Percentiles rank a stretch among this genome's conserved stretches.
phyloP scores from a whole-genome alignment of 2,113 vertebrate genomes.

The Mungos mungo region DNA sequence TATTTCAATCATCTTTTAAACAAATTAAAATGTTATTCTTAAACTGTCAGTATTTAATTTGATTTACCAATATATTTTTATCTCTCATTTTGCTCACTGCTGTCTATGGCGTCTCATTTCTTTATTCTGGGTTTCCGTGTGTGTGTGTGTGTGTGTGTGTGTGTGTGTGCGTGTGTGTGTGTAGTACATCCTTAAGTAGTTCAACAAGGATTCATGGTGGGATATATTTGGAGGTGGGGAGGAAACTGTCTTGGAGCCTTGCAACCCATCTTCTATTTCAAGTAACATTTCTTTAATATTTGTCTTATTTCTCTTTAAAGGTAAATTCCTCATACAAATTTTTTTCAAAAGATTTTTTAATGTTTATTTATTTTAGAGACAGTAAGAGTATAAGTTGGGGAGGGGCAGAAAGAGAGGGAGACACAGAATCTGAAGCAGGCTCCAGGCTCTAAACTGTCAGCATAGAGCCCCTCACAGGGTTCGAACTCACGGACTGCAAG shows the following conservation, averaged over 20 bases:
- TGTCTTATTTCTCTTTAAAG: background rate
- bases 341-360: too few relatives aligned
- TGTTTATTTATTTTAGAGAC: too few relatives aligned
- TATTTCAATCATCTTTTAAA: background rate
- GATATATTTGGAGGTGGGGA: background rate
- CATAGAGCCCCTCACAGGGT: too few relatives aligned
- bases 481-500: too few relatives aligned
- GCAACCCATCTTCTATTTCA: background rate
- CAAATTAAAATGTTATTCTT: background rate
- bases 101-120: background rate
- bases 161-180: too few relatives aligned
- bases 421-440: too few relatives aligned
- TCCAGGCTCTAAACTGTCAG: too few relatives aligned
- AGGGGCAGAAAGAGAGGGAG: too few relatives aligned
- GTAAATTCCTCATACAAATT: background rate
- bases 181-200: background rate
- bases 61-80: background rate
- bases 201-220: background rate
- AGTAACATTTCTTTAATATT: background rate
- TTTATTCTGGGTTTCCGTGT: background rate
- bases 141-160: too few relatives aligned
- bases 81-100: background rate
- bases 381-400: too few relatives aligned
- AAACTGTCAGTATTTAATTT: background rate
- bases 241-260: background rate